These are phyloP conservation scores for Pangasius krempfi DNA, from an alignment of 2,797 vertebrate species.

Conservation along the genomic window DNA sequence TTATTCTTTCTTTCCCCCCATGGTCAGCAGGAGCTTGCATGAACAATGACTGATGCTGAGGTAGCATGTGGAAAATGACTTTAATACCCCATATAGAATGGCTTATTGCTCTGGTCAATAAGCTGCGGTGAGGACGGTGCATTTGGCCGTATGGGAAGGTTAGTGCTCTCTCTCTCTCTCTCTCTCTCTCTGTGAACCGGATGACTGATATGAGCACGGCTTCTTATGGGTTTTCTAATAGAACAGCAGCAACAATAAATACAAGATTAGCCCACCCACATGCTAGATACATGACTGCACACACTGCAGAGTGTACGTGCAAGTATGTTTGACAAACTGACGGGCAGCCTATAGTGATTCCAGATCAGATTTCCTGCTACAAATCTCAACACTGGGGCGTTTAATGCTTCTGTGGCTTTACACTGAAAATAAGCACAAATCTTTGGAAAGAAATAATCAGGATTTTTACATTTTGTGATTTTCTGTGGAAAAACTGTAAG, in stretches of 20 bases:
- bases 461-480: neutral
- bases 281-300: constrained; percentile 66
- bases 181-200: constrained; percentile 69
- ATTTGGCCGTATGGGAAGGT: constrained; percentile 96
- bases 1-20: constrained; percentile 56
- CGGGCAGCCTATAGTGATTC: neutral
- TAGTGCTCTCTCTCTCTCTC: constrained; percentile 85
- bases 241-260: constrained; percentile 89
- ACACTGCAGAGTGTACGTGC: neutral
- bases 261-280: constrained; percentile 87
- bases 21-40: constrained; percentile 97
- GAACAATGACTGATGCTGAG: constrained; percentile 99
- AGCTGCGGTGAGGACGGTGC: constrained; percentile 93
- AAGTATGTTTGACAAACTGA: neutral
- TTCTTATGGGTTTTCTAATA: constrained; percentile 96
- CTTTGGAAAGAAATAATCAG: no score
- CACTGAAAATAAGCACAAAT: neutral
- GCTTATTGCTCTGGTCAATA: constrained; percentile 99
- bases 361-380: constrained; percentile 8
- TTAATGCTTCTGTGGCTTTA: neutral
- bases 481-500: neutral
- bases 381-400: constrained; percentile 10
- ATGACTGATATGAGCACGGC: constrained; percentile 89
- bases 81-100: constrained; percentile 99
- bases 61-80: constrained; percentile 99